phyloP scores from a whole-genome alignment of 30 jellyfish, hydroid and myxozoan species.

The Hydractinia echinata region DNA sequence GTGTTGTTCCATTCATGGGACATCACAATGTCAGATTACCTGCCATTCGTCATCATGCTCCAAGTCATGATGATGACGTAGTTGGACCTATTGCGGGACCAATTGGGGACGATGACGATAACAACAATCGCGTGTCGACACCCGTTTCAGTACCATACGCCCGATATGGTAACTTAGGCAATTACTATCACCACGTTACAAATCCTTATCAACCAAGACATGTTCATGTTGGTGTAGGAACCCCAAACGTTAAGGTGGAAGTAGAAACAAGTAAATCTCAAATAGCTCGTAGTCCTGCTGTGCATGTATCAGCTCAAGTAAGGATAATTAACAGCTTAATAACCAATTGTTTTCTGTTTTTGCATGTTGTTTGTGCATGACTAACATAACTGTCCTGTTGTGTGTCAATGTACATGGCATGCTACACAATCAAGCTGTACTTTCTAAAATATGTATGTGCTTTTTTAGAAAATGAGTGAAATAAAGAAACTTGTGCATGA shows the following conservation, averaged over 20 bases:
- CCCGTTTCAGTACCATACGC: too few relatives aligned
- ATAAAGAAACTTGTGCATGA: slow-evolving; percentile 84
- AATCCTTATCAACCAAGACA: slow-evolving; percentile 41
- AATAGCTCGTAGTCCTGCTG: slow-evolving; percentile 44
- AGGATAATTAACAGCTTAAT: background rate
- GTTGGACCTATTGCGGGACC: background rate
- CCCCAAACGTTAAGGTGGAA: slow-evolving; percentile 80
- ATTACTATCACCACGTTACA: slow-evolving; percentile 8
- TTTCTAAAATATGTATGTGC: background rate
- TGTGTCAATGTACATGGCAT: too few relatives aligned
- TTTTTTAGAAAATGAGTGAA: slow-evolving; percentile 82
- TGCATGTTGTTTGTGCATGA: too few relatives aligned
- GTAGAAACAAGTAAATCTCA: slow-evolving; percentile 73
- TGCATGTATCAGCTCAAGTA: slow-evolving; percentile 63
- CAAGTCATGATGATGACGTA: slow-evolving; percentile 8
- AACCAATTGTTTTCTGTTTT: too few relatives aligned
- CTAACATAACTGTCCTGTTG: too few relatives aligned
- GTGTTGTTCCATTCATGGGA: background rate
- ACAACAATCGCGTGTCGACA: background rate
- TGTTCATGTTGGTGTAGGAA: slow-evolving; percentile 77
- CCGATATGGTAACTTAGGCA: background rate
- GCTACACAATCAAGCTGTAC: too few relatives aligned
- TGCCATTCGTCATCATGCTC: slow-evolving; percentile 1
- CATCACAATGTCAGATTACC: background rate
- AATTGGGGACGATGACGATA: background rate